phyloP scores from a whole-genome alignment of 92 coral and sea anemone species.

The Nematostella vectensis region DNA sequence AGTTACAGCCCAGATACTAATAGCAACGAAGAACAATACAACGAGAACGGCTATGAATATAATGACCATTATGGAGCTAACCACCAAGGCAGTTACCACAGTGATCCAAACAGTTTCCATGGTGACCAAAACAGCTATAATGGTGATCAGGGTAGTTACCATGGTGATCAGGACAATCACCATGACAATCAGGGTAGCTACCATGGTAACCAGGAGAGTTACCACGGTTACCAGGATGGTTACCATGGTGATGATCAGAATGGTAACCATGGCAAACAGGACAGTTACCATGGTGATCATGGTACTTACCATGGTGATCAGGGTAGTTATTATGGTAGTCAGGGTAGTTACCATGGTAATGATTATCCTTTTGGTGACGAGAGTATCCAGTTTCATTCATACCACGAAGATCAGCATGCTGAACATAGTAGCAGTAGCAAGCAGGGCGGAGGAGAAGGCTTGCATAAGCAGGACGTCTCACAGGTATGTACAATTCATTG shows the following conservation, averaged over 20 bases:
- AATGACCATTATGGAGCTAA: neutral
- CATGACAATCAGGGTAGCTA: neutral
- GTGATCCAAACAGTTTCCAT: neutral
- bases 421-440: too few relatives aligned
- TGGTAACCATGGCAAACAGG: conserved; percentile 8
- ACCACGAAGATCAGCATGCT: too few relatives aligned
- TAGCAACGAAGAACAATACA: conserved; percentile 14
- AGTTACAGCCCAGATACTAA: conserved; percentile 13
- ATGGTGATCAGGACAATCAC: neutral
- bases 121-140: neutral
- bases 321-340: neutral
- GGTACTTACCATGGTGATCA: neutral
- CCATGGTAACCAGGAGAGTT: conserved; percentile 8
- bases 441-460: too few relatives aligned
- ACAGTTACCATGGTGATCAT: neutral
- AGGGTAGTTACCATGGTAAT: neutral
- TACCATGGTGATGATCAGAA: conserved; percentile 13
- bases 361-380: neutral
- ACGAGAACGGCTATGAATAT: neutral
- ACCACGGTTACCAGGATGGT: neutral
- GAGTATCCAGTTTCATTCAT: too few relatives aligned
- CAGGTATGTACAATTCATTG: too few relatives aligned
- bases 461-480: too few relatives aligned
- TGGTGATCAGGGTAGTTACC: conserved; percentile 1
- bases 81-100: conserved; percentile 3